phyloP scores from a whole-genome alignment of 2,888 invertebrate genomes.

The Spatulosminthurus flaviceps region DNA sequence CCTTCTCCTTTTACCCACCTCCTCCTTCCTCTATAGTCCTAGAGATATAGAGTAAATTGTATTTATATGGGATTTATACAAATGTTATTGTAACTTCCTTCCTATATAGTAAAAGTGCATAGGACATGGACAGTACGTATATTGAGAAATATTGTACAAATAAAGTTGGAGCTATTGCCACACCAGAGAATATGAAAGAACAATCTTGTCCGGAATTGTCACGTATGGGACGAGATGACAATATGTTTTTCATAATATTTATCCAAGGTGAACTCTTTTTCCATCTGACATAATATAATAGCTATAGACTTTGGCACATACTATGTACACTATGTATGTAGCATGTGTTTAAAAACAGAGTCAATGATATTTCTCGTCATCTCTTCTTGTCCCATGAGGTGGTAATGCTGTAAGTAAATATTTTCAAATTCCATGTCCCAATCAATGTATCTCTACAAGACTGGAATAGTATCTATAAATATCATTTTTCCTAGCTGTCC shows the following conservation, averaged over 20 bases:
- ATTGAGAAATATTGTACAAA: no score
- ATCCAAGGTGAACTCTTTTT: neutral
- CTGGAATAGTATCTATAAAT: neutral
- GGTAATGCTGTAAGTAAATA: neutral
- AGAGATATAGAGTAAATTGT: no score
- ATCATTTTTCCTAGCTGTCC: no score
- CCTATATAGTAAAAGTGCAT: no score
- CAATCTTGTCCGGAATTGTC: neutral
- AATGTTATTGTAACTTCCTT: no score
- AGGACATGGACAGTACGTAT: no score
- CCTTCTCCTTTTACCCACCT: neutral
- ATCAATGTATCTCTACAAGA: neutral
- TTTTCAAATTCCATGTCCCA: conserved; percentile 15
- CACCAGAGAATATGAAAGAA: neutral
- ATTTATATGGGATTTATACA: no score
- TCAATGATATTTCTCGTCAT: neutral
- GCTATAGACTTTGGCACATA: no score
- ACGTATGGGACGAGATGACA: neutral
- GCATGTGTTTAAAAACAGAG: conserved; percentile 1
- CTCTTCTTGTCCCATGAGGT: conserved; percentile 1
- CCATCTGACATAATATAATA: neutral
- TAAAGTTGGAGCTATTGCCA: no score
- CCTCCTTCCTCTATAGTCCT: no score
- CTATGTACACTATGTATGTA: neutral
- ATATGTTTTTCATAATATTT: conserved; percentile 28